Base-by-base conservation (phyloP, 2,888 invertebrate species). In the Eupithecia vulgata region DNA sequence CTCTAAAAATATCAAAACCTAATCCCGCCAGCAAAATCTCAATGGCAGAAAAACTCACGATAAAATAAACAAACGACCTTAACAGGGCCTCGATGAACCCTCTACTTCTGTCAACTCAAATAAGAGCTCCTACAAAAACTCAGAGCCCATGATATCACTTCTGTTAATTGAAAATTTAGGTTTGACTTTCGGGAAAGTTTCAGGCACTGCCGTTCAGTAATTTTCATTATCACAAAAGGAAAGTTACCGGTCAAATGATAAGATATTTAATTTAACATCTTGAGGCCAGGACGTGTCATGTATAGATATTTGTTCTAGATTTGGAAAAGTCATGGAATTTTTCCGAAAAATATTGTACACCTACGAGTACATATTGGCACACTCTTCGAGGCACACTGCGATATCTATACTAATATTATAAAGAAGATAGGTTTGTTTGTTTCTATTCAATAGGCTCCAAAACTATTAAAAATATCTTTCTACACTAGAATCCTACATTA, bases 141-240 rank as follows among this genome's bases (percentile, higher is more conserved):
- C 81, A 81, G 79, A 30, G 78, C n/a, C 68, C 79, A 61, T 76
- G 78, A 78, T 81, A 82, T 80, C 78, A 73, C 79, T 78, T 78
- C 79, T 78, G 77, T 77, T 81, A 87, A 86, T 87, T 84, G 84
- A 84, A 86, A 87, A 84, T 82, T 82, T 79, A 79, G 85, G 85
- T 87, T 87, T 88, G 86, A 87, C 83, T 88, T 87, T 83, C 78
- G 76, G 82, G 85, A 86, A 90, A 90, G 86, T 89, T 90, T 78
- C 74, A 74, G 35, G 72, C 76, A 78, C 17, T 12, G 45, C 45
- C 45, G 81, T 82, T 82, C 10, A 30, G 61, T 5, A 25, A 30
- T 79, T 85, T 87, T 87, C 83, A 88, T 89, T 88, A 86, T 79
- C 88, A 86, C 88, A 84, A 85, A 86, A 85, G 81, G 82, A 84